Evolutionary conservation across 2,797 vertebrate genomes (phyloP).

Genomic region (Pitangus sulphuratus): DNA sequence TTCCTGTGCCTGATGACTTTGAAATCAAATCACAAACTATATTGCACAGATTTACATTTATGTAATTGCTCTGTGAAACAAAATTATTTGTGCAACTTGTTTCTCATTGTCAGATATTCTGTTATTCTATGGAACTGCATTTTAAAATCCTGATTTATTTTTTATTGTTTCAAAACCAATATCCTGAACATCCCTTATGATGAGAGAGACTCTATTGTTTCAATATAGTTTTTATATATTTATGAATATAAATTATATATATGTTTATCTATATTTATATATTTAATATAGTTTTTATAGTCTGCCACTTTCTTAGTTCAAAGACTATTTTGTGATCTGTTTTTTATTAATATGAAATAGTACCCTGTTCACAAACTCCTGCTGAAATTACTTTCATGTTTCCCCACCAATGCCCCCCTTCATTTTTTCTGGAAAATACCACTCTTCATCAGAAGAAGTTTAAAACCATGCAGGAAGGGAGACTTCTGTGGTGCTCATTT

Average conservation of each 20-base stretch:
- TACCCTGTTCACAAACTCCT: background rate
- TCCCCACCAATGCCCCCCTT: rapidly evolving
- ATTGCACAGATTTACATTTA: background rate
- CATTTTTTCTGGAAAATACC: background rate
- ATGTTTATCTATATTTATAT: background rate
- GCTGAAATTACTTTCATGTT: background rate
- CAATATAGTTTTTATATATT: background rate
- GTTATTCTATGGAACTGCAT: background rate
- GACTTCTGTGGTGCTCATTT: background rate
- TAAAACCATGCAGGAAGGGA: background rate
- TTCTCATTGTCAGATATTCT: background rate
- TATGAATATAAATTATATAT: background rate
- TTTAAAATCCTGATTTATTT: background rate
- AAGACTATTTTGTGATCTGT: background rate
- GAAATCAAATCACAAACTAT: background rate
- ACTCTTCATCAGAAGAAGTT: background rate
- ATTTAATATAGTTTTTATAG: background rate
- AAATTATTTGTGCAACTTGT: background rate
- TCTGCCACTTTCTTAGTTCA: background rate
- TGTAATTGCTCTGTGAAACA: background rate
- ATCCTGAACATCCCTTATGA: background rate
- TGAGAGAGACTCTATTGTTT: background rate
- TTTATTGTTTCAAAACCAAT: background rate
- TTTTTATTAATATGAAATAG: background rate
- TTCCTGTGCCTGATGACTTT: background rate